These are phyloP conservation scores for Heliconius ethilla DNA, from an alignment of 2,888 invertebrate species.

Conservation along the genomic window DNA sequence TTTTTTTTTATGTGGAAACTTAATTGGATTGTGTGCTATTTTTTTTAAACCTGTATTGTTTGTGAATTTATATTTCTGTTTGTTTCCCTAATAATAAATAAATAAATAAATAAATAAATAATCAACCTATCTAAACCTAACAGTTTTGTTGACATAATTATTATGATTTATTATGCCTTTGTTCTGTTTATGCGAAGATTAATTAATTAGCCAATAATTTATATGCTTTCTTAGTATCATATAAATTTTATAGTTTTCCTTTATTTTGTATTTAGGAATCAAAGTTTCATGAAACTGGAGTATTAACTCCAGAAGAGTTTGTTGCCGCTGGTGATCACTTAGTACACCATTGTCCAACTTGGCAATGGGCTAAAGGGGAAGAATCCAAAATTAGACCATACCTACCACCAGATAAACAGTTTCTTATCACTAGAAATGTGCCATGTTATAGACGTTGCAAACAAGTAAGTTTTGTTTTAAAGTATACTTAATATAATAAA, in stretches of 20 bases:
- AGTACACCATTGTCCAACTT: conserved; percentile 99
- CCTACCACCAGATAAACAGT: conserved; percentile 97
- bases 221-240: neutral
- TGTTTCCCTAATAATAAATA: too few species aligned
- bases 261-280: conserved; percentile 86
- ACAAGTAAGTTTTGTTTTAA: conserved; percentile 80
- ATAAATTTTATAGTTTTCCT: neutral
- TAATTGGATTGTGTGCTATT: too few species aligned
- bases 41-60: too few species aligned
- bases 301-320: conserved; percentile 99
- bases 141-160: conserved; percentile 17
- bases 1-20: too few species aligned
- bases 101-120: too few species aligned
- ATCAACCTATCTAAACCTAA: neutral
- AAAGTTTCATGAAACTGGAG: conserved; percentile 98
- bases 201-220: neutral
- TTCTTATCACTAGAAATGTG: conserved; percentile 97
- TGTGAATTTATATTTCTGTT: too few species aligned
- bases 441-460: conserved; percentile 98
- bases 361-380: conserved; percentile 98
- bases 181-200: neutral
- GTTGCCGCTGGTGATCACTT: conserved; percentile 99
- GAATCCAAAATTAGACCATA: conserved; percentile 93
- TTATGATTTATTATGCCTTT: conserved; percentile 5
- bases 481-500: neutral